phyloP scores from a whole-genome alignment of 2,888 invertebrate genomes.

The Seladonia tumulorum region DNA sequence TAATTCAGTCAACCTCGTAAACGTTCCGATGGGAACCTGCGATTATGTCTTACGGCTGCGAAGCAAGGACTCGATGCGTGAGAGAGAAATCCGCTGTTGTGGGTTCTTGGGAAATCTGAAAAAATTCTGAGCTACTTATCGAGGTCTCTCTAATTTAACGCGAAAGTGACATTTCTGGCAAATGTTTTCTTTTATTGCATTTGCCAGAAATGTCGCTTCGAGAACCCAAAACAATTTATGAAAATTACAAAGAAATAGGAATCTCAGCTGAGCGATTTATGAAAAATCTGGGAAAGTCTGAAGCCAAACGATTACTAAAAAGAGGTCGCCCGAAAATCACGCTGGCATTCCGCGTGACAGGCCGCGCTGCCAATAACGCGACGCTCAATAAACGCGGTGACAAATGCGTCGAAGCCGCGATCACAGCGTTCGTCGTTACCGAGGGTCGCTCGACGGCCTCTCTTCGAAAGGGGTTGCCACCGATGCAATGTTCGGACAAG shows the following conservation, averaged over 20 bases:
- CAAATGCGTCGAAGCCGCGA: slow-evolving; percentile 72
- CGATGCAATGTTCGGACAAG: neutral
- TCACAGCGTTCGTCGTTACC: slow-evolving; percentile 47
- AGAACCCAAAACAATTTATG: too few species aligned
- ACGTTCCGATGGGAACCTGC: neutral
- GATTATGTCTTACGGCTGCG: neutral
- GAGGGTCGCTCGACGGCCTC: slow-evolving; percentile 5
- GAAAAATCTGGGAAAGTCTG: neutral
- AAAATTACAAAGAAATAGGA: too few species aligned
- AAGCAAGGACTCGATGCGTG: neutral
- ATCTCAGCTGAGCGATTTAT: too few species aligned
- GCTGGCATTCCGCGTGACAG: slow-evolving; percentile 9
- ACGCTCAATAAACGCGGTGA: slow-evolving; percentile 67
- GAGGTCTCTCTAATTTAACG: too few species aligned
- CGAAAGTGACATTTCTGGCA: too few species aligned
- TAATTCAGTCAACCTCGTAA: neutral
- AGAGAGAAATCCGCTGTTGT: too few species aligned
- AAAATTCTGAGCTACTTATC: too few species aligned
- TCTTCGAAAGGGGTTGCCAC: slow-evolving; percentile 43
- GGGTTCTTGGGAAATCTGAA: too few species aligned
- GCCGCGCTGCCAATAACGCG: slow-evolving; percentile 57
- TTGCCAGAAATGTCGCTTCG: too few species aligned
- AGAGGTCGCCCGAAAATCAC: neutral
- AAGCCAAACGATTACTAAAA: too few species aligned
- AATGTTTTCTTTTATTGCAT: too few species aligned